These are phyloP conservation scores for Peromyscus polionotus DNA, from an alignment of 2,113 vertebrate species.

Conservation along the genomic window DNA sequence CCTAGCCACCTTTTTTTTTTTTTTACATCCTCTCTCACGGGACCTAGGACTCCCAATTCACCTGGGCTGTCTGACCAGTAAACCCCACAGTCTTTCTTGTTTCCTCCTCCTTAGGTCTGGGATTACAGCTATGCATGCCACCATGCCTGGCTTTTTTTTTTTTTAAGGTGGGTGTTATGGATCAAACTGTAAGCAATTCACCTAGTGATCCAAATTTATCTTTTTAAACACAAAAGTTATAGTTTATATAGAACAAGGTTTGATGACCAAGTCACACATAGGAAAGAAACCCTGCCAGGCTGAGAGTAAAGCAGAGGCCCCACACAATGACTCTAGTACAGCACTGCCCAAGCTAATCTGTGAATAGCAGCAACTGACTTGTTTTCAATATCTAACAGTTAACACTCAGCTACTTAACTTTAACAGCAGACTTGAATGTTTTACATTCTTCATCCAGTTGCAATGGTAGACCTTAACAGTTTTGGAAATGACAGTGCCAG, in stretches of 20 bases:
- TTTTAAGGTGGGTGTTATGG: neutral
- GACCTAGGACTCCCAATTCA: neutral
- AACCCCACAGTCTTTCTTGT: neutral
- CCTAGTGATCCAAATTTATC: neutral
- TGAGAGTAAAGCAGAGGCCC: neutral
- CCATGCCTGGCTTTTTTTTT: neutral
- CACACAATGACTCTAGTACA: neutral
- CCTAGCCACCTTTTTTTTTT: neutral
- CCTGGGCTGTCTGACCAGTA: neutral
- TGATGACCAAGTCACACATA: neutral
- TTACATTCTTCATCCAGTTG: neutral
- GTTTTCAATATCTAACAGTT: neutral
- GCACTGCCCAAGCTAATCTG: neutral
- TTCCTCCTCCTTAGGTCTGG: neutral
- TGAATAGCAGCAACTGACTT: neutral
- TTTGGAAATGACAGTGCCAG: too few relatives aligned
- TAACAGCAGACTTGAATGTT: neutral
- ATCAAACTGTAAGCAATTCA: neutral
- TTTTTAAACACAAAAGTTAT: constrained; percentile 23
- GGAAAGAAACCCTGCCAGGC: neutral
- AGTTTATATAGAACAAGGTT: neutral
- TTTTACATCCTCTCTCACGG: neutral
- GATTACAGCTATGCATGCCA: neutral
- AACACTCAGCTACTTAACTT: neutral
- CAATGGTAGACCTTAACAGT: too few relatives aligned